Percentiles rank a stretch among this genome's conserved stretches.
These are phyloP conservation scores for Iphiclides podalirius DNA, from an alignment of 2,888 invertebrate species.

Conservation along the genomic window DNA sequence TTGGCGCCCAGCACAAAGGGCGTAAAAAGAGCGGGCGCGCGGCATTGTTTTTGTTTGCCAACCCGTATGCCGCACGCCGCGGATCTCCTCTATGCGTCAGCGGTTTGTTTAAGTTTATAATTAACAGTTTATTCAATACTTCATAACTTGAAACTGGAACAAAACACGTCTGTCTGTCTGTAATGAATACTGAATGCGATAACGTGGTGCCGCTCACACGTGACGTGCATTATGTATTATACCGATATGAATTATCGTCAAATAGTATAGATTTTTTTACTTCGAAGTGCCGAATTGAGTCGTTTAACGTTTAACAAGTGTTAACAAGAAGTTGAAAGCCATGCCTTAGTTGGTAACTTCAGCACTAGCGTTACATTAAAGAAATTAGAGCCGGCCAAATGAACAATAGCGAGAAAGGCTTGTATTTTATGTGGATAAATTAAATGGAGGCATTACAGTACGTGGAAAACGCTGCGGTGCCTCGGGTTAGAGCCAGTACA, in stretches of 20 bases:
- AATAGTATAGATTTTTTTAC: too few relatives aligned
- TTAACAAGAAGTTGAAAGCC: constrained; percentile 17
- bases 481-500: constrained; percentile 51
- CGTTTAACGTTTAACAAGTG: too few relatives aligned
- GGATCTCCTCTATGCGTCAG: constrained; percentile 33
- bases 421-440: constrained; percentile 47
- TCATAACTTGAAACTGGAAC: constrained; percentile 16
- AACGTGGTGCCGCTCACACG: too few relatives aligned
- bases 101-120: constrained; percentile 36
- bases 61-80: constrained; percentile 54
- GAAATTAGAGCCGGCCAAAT: constrained; percentile 41
- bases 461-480: constrained; percentile 39
- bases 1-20: constrained; percentile 31
- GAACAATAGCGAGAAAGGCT: constrained; percentile 45
- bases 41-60: constrained; percentile 48
- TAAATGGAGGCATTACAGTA: constrained; percentile 65
- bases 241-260: too few relatives aligned
- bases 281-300: too few relatives aligned
- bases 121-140: constrained; percentile 36
- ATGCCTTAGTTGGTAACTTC: constrained; percentile 10
- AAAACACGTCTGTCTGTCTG: background rate
- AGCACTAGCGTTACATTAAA: constrained; percentile 34
- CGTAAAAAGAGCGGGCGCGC: constrained; percentile 44
- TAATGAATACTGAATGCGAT: background rate
- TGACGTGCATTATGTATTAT: too few relatives aligned